Conservation (phyloP, 2,113 vertebrate species). For the Pygoscelis antarcticus region DNA sequence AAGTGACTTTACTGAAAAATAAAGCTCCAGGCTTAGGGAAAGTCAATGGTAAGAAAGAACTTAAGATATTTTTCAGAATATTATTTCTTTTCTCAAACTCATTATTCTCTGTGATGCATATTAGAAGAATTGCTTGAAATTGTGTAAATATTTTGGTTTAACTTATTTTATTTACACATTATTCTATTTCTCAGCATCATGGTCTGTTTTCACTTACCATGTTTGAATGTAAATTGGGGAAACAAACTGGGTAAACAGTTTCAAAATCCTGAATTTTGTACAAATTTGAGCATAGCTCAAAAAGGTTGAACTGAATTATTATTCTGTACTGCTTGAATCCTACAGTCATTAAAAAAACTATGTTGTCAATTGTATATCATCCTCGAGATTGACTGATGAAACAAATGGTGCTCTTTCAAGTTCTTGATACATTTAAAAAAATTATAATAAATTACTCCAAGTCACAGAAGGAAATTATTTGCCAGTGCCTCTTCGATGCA, state of each 20-base stretch:
- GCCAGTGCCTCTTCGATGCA: background rate
- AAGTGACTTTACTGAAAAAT: constrained; percentile 97
- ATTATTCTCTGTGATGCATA: background rate
- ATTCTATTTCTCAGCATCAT: background rate
- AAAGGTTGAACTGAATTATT: background rate
- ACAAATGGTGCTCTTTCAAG: background rate
- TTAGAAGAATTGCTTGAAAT: background rate
- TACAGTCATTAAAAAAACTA: background rate
- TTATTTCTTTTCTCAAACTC: background rate
- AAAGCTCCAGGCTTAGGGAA: constrained; percentile 96
- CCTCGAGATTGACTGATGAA: background rate
- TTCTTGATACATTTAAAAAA: background rate
- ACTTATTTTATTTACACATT: background rate
- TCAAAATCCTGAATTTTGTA: background rate
- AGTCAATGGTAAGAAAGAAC: constrained; percentile 87
- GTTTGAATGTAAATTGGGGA: background rate
- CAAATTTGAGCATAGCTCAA: background rate
- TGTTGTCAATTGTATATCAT: background rate
- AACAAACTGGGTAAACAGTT: background rate
- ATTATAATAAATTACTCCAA: background rate
- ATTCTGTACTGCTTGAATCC: background rate
- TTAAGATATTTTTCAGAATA: background rate
- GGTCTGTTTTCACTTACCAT: background rate
- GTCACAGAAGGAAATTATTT: background rate
- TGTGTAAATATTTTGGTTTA: background rate